A percentile compares a stretch with the other conserved stretches of the same genome.
These are phyloP conservation scores for Portevinia maculata DNA, from an alignment of 2,888 invertebrate species.

Conservation along the genomic window DNA sequence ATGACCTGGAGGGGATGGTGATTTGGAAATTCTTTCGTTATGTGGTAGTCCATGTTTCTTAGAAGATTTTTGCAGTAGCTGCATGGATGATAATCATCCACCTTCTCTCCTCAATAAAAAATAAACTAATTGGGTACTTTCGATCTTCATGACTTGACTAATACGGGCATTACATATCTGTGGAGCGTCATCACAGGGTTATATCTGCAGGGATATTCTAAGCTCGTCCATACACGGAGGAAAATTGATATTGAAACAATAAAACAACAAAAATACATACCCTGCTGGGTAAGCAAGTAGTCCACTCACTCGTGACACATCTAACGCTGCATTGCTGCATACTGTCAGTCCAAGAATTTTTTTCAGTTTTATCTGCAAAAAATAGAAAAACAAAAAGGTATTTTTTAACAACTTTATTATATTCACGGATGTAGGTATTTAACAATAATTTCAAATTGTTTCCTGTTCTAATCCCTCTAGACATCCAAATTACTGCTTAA, in stretches of 20 bases:
- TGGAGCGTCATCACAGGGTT: too few species aligned
- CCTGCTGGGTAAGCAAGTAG: constrained; percentile 98
- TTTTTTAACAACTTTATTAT: constrained; percentile 45
- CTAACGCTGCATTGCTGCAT: constrained; percentile 94
- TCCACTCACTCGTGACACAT: constrained; percentile 93
- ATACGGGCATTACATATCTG: too few species aligned
- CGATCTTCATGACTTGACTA: too few species aligned
- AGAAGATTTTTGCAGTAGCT: too few species aligned
- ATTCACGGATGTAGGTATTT: constrained; percentile 22
- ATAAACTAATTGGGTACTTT: too few species aligned
- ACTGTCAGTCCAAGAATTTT: constrained; percentile 97
- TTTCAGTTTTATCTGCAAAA: constrained; percentile 95
- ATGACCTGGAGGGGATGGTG: too few species aligned
- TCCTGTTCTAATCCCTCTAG: background rate
- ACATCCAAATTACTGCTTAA: constrained; percentile 34
- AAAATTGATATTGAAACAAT: background rate
- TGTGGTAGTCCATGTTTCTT: too few species aligned
- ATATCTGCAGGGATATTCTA: background rate
- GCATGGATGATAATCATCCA: too few species aligned
- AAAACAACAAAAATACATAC: constrained; percentile 86
- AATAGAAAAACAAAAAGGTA: constrained; percentile 76
- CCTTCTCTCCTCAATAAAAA: too few species aligned
- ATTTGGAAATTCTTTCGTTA: too few species aligned
- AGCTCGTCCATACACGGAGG: background rate
- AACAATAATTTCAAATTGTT: background rate